A percentile compares a stretch with the other conserved stretches of the same genome.
Evolutionary conservation across 2,113 vertebrate genomes (phyloP).

Genomic region (Pseudorasbora parva): DNA sequence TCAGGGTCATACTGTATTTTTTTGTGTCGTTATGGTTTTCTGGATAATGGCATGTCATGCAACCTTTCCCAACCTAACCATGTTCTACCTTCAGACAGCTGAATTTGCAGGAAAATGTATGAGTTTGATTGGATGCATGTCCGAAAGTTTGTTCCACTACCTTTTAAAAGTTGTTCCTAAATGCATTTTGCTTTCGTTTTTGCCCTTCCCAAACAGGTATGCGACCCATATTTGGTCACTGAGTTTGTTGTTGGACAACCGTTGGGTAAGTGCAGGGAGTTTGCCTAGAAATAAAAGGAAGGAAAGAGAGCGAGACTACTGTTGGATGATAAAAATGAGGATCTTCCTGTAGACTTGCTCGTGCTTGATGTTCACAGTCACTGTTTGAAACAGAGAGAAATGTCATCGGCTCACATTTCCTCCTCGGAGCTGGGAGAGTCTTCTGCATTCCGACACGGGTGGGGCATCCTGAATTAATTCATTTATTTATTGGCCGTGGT

Average conservation of each 20-base stretch:
- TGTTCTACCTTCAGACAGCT: not conserved
- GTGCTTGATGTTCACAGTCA: not conserved
- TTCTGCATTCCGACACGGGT: slow-evolving; percentile 32
- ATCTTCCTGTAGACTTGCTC: not conserved
- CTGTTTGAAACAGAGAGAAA: not conserved
- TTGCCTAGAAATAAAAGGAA: slow-evolving; percentile 9
- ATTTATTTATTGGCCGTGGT: slow-evolving; percentile 31
- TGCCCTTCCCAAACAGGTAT: not conserved
- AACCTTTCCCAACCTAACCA: not conserved
- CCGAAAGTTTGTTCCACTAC: not conserved
- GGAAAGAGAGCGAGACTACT: slow-evolving; percentile 44
- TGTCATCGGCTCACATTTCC: slow-evolving; percentile 34
- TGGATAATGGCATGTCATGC: not conserved
- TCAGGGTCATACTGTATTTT: not conserved
- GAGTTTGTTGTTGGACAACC: not conserved
- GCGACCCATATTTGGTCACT: not conserved
- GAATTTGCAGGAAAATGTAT: not conserved
- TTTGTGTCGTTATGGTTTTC: not conserved
- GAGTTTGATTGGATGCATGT: not conserved
- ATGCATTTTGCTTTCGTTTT: not conserved
- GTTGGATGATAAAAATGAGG: slow-evolving; percentile 19
- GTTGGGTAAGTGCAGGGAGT: not conserved
- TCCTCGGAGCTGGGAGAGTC: slow-evolving; percentile 5
- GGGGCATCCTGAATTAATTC: slow-evolving; percentile 36
- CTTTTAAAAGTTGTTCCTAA: not conserved